Evolutionary conservation across 2,113 vertebrate species (phyloP).

Genomic region (Budorcas taxicolor): DNA sequence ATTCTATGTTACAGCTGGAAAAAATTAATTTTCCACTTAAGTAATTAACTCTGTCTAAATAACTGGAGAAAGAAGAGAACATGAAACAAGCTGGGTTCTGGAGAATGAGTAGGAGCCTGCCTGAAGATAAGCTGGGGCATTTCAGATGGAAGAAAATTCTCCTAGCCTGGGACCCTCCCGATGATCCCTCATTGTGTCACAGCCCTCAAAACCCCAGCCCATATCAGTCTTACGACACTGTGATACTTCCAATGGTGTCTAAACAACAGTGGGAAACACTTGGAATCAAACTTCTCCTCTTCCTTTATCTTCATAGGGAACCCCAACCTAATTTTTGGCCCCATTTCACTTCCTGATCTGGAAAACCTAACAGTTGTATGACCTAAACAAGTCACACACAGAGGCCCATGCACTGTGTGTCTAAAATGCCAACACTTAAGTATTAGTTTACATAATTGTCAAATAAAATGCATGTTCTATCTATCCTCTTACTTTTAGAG

Average conservation of each 20-base stretch:
- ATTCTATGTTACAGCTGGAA: neutral
- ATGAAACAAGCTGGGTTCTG: neutral
- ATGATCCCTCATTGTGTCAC: rapidly evolving
- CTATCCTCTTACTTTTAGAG: neutral
- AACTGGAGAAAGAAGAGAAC: neutral
- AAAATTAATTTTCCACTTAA: neutral
- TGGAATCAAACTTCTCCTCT: neutral
- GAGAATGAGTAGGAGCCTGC: neutral
- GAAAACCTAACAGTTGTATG: neutral
- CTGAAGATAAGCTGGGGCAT: neutral
- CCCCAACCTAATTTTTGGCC: neutral
- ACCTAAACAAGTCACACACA: neutral
- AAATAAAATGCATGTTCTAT: neutral
- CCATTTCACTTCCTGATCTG: neutral
- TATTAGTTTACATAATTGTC: neutral
- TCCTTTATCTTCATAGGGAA: neutral
- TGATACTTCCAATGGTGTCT: too few species aligned
- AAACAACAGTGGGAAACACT: neutral
- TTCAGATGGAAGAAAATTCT: neutral
- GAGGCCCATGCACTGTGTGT: rapidly evolving
- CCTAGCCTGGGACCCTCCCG: neutral
- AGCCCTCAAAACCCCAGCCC: neutral
- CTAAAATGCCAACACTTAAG: neutral
- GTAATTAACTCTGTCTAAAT: neutral
- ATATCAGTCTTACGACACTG: rapidly evolving